Evolutionary conservation across 2,113 vertebrate species (phyloP), one percentile per base, ranked within the genome.

Genomic region (Bufo gargarizans): DNA sequence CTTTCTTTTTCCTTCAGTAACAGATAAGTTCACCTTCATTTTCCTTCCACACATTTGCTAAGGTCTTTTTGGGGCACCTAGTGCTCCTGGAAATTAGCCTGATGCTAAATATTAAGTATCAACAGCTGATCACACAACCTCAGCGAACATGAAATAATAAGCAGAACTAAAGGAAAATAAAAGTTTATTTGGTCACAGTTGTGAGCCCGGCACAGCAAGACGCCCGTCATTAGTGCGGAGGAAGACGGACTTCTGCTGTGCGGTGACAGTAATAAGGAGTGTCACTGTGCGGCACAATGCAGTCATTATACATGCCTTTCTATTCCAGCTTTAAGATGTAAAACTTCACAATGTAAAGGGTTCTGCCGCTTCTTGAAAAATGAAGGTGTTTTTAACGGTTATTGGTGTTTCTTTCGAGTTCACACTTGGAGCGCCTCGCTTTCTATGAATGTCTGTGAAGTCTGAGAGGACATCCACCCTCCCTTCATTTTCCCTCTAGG

Each of bases 391-490:
- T 86, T 49, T 33, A 69, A 45, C 47, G 22, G 76, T 80, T 82
- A 82, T 74, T 82, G 33, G 74, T 81, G 78, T 82, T 88, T 33
- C 69, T 59, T 20, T 22, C 33, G 63, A 87, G 78, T 72, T 65
- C 53, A 63, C 58, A 55, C 45, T 47, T 5, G 9, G 71, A 86
- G 47, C 43, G 17, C 69, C 69, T 79, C 20, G 16, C 47, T 65
- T 63, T 82, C 50, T 82, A 56, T 53, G 76, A 69, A 87, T 4
- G 33, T 77, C 49, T 77, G 47, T 84, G 82, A 77, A 84, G 82
- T 89, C 9, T 13, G 59, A 58, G 81, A 84, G 87, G 74, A 84
- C 47, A 59, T 83, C 56, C 56, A 10, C 58, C 55, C 49, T 33
- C n/a, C 13, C 65, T 58, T 69, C 49, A 33, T 76, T 63, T 65